Conservation (phyloP, 2,797 vertebrate genomes). For the Enteromius anoplus region DNA sequence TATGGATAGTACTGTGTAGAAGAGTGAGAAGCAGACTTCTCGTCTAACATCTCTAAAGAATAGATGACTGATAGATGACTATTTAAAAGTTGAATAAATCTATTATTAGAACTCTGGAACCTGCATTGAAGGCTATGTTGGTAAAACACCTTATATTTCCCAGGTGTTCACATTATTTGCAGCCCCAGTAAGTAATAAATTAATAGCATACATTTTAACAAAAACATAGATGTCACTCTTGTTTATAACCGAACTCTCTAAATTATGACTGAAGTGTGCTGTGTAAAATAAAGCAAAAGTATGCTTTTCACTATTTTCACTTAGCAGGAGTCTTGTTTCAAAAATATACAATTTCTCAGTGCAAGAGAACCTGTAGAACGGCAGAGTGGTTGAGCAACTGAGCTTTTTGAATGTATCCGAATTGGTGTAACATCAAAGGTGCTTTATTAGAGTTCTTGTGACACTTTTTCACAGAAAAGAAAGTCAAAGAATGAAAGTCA, state of each 20-base stretch:
- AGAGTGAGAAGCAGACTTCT: too few relatives aligned
- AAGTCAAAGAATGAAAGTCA: conserved; percentile 14
- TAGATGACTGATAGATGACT: neutral
- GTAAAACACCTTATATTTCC: neutral
- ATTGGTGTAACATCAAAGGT: conserved; percentile 47
- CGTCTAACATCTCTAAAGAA: neutral
- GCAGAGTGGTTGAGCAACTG: conserved; percentile 21
- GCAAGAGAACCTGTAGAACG: neutral
- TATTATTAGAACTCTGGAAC: neutral
- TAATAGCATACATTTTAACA: neutral
- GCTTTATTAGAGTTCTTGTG: conserved; percentile 40
- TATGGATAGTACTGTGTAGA: neutral
- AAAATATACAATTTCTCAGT: neutral
- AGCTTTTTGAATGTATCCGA: conserved; percentile 61
- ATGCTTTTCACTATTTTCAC: conserved; percentile 47
- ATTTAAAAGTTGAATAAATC: neutral
- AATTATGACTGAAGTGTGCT: neutral
- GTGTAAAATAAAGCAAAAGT: conserved; percentile 40
- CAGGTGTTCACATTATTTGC: neutral
- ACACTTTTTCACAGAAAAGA: conserved; percentile 34
- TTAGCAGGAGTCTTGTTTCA: neutral
- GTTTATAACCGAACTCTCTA: neutral
- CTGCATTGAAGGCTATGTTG: neutral
- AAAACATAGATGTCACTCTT: neutral
- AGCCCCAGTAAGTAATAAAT: neutral